These are phyloP conservation scores for Glossosoma conforme DNA, from an alignment of 1,140 invertebrate species.

Conservation along the genomic window DNA sequence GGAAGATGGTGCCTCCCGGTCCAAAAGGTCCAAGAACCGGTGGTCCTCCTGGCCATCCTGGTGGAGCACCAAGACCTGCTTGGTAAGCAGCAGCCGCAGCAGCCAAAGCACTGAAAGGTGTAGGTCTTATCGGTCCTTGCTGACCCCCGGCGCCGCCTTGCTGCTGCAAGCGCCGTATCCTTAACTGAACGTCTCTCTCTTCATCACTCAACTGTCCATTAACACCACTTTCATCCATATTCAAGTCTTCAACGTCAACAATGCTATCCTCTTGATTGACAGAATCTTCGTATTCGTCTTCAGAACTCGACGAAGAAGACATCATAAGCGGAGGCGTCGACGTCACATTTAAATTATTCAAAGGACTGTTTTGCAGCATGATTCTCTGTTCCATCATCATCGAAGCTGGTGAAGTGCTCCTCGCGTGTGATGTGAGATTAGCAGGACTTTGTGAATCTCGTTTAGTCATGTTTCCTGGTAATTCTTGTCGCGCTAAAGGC, in stretches of 20 bases:
- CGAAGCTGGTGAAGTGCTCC: too few species aligned
- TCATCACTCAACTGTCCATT: slow-evolving; percentile 35
- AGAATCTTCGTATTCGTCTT: slow-evolving; percentile 60
- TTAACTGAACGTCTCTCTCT: slow-evolving; percentile 39
- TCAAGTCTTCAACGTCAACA: slow-evolving; percentile 63
- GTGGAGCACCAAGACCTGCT: slow-evolving; percentile 46
- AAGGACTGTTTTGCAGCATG: slow-evolving; percentile 36
- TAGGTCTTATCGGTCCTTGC: slow-evolving; percentile 58
- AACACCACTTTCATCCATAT: slow-evolving; percentile 47
- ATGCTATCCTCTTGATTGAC: slow-evolving; percentile 60
- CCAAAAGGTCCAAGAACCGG: slow-evolving; percentile 45
- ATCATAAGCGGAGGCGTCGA: slow-evolving; percentile 36
- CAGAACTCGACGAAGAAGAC: slow-evolving; percentile 52
- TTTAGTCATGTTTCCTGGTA: slow-evolving; percentile 44
- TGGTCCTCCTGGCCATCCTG: slow-evolving; percentile 43
- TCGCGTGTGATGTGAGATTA: slow-evolving; percentile 28
- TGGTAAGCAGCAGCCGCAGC: slow-evolving; percentile 58
- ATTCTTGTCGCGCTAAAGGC: slow-evolving; percentile 41
- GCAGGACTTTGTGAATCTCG: too few species aligned
- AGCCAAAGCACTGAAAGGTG: slow-evolving; percentile 61
- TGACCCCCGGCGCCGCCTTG: slow-evolving; percentile 39
- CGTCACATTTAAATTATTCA: slow-evolving; percentile 36
- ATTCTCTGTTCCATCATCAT: slow-evolving; percentile 36
- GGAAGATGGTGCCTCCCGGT: slow-evolving; percentile 45
- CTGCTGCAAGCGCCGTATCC: slow-evolving; percentile 37